Base-by-base conservation (phyloP, 1,140 invertebrate species). In the Trichoplusia ni region DNA sequence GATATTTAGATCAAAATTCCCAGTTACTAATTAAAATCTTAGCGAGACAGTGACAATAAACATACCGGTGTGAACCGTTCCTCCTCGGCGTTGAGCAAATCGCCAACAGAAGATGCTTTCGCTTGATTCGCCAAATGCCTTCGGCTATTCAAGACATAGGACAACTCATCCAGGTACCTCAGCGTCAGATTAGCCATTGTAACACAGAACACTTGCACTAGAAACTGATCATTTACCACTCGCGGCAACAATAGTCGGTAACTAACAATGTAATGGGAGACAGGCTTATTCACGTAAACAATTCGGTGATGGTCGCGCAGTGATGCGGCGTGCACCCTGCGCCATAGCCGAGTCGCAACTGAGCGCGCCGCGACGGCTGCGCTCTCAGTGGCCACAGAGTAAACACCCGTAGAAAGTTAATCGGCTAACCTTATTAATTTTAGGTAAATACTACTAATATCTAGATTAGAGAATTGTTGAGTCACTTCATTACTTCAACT, bases 101-200 rank as follows among this genome's bases (percentile, higher is more conserved):
- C 87, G 7, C 88, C 90, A 9, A 90, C 89, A 8, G 83, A 90
- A 16, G 90, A 90, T 79, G 88, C 85, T 64, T 82, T 86, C 49
- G 81, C 75, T 66, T 87, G 85, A 33, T 60, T 79, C 47, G 86
- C 73, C 21, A 87, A 68, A 42, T 88, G 84, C 69, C 81, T 73
- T 56, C 90, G 73, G 64, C 75, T 82, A 49, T 89, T 88, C 75
- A 91, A 73, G 29, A 91, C 90, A 59, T 84, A 86, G 11, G 89
- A 90, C 65, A 91, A 69, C 75, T 91, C 90, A 79, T 90, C 90
- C 84, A 91, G 79, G 77, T 91, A 91, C 27, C 86, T 73, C 23
- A 91, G 67, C 49, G 89, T 86, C 66, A 90, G 69, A 71, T 89
- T 89, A 9, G 87, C 87, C 87, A 90, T 90, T 76, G 19, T 77